Conservation (phyloP, 2,113 vertebrate species). For the Leptocoma aspasia region DNA sequence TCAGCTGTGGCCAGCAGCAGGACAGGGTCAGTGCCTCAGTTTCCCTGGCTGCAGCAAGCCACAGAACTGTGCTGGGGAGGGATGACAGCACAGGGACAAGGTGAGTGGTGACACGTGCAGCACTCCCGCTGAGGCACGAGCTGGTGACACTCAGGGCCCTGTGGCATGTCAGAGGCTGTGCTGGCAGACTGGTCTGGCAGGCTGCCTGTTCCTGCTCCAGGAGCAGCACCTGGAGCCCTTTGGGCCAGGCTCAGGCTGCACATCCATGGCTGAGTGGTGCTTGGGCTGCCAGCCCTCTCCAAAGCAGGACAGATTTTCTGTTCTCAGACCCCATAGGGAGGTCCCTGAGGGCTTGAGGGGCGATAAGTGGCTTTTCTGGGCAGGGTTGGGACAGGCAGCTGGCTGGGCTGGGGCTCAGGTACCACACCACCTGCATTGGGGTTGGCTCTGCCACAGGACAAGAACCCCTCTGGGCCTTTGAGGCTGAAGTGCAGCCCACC, state of each 20-base stretch:
- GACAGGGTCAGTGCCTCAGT: background rate
- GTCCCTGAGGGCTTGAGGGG: background rate
- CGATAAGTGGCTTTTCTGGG: background rate
- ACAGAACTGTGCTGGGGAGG: background rate
- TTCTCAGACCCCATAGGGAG: background rate
- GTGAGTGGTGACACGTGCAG: background rate
- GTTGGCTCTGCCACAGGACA: background rate
- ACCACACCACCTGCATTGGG: accelerated
- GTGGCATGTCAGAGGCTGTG: background rate
- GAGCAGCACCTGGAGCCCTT: background rate
- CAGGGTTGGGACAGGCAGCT: background rate
- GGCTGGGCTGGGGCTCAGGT: background rate
- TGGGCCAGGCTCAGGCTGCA: background rate
- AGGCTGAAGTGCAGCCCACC: background rate
- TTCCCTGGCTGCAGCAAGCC: background rate
- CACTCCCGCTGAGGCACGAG: background rate
- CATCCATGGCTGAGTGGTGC: background rate
- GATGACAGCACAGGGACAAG: background rate
- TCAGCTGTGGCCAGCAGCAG: background rate
- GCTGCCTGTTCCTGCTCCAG: background rate
- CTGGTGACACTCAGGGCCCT: accelerated
- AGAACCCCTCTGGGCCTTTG: background rate
- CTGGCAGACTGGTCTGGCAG: background rate
- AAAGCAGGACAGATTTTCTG: background rate
- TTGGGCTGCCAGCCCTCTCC: background rate